phyloP scores from a whole-genome alignment of 2,888 invertebrate genomes.

The Pammene fasciana region DNA sequence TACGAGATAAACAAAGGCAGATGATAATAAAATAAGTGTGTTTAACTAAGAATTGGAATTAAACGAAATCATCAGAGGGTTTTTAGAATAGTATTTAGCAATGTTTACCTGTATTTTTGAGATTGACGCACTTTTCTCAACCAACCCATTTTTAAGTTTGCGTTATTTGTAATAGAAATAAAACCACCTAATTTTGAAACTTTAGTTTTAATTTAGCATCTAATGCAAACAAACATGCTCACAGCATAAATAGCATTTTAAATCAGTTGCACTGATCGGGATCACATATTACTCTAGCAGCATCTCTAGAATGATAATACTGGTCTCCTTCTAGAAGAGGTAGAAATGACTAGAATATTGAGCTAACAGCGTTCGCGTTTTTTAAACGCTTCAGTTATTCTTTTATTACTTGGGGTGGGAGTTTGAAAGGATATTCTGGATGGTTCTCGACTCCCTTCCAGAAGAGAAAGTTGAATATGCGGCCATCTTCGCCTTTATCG shows the following conservation, averaged over 20 bases:
- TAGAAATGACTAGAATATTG: constrained; percentile 55
- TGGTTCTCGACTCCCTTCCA: constrained; percentile 87
- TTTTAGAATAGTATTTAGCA: no score
- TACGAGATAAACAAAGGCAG: no score
- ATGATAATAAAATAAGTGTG: no score
- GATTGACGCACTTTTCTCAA: background rate
- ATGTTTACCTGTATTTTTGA: no score
- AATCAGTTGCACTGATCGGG: constrained; percentile 36
- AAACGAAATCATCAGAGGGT: no score
- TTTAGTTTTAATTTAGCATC: constrained; percentile 32
- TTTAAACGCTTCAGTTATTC: background rate
- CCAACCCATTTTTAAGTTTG: constrained; percentile 20
- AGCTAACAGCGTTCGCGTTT: background rate
- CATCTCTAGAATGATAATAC: constrained; percentile 21
- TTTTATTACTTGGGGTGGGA: constrained; percentile 35
- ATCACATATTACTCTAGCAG: constrained; percentile 21
- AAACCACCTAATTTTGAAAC: constrained; percentile 26
- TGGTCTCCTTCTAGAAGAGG: constrained; percentile 44
- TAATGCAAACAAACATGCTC: constrained; percentile 31
- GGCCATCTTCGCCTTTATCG: constrained; percentile 85
- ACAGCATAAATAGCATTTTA: constrained; percentile 26
- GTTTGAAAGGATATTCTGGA: constrained; percentile 87
- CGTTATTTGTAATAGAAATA: constrained; percentile 31
- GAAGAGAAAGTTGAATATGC: constrained; percentile 87
- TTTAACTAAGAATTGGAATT: no score